Evolutionary conservation across 2,113 vertebrate genomes (phyloP).

Genomic region (Thunnus thynnus): DNA sequence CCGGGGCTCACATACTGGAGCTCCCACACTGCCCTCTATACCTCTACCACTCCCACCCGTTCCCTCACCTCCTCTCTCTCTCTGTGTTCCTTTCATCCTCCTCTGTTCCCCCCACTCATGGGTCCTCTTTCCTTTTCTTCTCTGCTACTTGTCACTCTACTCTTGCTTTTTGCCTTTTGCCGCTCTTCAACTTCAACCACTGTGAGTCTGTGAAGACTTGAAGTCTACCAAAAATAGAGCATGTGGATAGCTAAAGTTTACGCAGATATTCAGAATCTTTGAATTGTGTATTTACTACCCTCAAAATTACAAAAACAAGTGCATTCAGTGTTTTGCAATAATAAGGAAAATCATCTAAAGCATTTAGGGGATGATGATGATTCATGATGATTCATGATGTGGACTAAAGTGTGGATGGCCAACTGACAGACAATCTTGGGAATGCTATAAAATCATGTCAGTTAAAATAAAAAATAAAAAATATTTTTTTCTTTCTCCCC

Average conservation of each 20-base stretch:
- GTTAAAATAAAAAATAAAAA: too few species aligned
- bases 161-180: background rate
- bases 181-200: background rate
- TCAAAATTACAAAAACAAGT: background rate
- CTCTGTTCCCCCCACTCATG: background rate
- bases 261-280: too few species aligned
- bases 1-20: conserved; percentile 15
- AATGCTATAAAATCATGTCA: background rate
- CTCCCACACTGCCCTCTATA: conserved; percentile 31
- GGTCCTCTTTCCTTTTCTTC: background rate
- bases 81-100: background rate
- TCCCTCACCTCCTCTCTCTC: background rate
- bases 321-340: background rate
- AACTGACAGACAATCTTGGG: background rate
- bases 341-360: background rate
- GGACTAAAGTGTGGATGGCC: background rate
- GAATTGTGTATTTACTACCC: too few species aligned
- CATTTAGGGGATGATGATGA: too few species aligned
- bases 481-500: too few species aligned
- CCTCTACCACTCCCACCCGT: conserved; percentile 14
- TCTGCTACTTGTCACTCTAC: background rate
- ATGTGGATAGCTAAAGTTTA: background rate
- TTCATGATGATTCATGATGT: background rate
- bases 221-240: background rate
- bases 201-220: background rate